phyloP scores from a whole-genome alignment of 1,140 invertebrate genomes.

The Temnothorax curvispinosus region DNA sequence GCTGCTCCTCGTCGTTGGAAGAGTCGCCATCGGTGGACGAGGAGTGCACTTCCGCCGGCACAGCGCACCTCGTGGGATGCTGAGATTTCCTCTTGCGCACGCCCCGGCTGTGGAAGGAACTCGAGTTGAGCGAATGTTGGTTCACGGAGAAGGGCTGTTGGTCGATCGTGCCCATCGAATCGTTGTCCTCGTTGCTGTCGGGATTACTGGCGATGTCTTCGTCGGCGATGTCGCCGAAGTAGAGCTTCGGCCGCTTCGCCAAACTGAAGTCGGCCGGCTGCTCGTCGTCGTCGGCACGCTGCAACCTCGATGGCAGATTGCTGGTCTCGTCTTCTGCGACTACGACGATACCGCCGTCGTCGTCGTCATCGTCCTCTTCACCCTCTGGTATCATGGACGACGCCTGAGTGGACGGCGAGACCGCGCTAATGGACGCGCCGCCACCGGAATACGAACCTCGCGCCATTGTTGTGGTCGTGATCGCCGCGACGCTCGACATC shows the following conservation, averaged over 20 bases:
- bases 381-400: slow-evolving; percentile 76
- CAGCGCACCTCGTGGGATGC: slow-evolving; percentile 94
- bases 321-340: slow-evolving; percentile 77
- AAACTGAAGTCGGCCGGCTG: slow-evolving; percentile 90
- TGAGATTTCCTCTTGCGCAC: slow-evolving; percentile 95
- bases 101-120: slow-evolving; percentile 80
- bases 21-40: slow-evolving; percentile 89
- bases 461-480: slow-evolving; percentile 40
- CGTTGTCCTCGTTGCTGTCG: slow-evolving; percentile 90
- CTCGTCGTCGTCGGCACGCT: slow-evolving; percentile 83
- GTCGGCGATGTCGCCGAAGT: slow-evolving; percentile 88
- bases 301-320: slow-evolving; percentile 75
- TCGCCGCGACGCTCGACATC: slow-evolving; percentile 82
- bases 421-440: slow-evolving; percentile 67
- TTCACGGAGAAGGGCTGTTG: slow-evolving; percentile 79
- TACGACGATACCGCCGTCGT: slow-evolving; percentile 85
- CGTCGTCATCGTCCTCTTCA: slow-evolving; percentile 88
- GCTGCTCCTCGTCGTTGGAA: slow-evolving; percentile 87
- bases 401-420: slow-evolving; percentile 80
- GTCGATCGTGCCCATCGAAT: slow-evolving; percentile 86
- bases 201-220: slow-evolving; percentile 89
- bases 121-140: slow-evolving; percentile 76
- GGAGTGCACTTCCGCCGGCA: slow-evolving; percentile 86
- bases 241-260: slow-evolving; percentile 88
- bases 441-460: slow-evolving; percentile 54